These are phyloP conservation scores for Lates japonicus DNA, from an alignment of 2,797 vertebrate genomes.

Conservation along the genomic window DNA sequence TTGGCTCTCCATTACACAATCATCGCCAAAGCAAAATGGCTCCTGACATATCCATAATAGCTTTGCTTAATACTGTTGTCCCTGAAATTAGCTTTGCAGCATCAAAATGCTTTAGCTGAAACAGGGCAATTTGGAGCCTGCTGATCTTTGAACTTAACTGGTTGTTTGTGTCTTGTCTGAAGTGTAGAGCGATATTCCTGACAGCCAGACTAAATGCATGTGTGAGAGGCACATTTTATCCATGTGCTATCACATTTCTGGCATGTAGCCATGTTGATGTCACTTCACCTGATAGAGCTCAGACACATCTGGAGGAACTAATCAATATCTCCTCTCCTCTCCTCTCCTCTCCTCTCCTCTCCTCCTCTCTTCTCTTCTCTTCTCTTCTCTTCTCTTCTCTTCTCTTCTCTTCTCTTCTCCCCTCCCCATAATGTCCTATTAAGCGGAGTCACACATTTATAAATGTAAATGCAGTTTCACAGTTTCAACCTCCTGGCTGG, in stretches of 20 bases:
- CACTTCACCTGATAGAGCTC: slow-evolving; percentile 21
- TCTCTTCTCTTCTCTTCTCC: neutral
- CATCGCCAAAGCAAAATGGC: slow-evolving; percentile 47
- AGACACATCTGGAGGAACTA: slow-evolving; percentile 1
- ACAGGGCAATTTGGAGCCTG: slow-evolving; percentile 12
- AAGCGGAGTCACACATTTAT: slow-evolving; percentile 30
- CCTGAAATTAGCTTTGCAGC: slow-evolving; percentile 58
- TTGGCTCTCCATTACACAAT: slow-evolving; percentile 52
- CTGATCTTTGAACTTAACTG: slow-evolving; percentile 33
- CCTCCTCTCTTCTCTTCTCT: neutral
- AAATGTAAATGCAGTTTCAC: slow-evolving; percentile 50
- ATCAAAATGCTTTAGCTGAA: slow-evolving; percentile 48
- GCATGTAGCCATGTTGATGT: slow-evolving; percentile 34
- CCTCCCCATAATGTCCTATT: neutral
- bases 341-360: no score
- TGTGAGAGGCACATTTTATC: slow-evolving; percentile 19
- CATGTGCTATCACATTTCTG: slow-evolving; percentile 32
- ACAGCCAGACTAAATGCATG: slow-evolving; percentile 16
- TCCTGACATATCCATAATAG: slow-evolving; percentile 63
- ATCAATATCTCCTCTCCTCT: neutral
- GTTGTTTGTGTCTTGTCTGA: slow-evolving; percentile 20
- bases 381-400: slow-evolving; percentile 11
- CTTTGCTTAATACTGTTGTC: slow-evolving; percentile 58
- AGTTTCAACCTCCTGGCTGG: slow-evolving; percentile 29
- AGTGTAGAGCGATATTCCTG: slow-evolving; percentile 14